Evolutionary conservation across 2,888 invertebrate species (phyloP).

Genomic region (Limenitis camilla): DNA sequence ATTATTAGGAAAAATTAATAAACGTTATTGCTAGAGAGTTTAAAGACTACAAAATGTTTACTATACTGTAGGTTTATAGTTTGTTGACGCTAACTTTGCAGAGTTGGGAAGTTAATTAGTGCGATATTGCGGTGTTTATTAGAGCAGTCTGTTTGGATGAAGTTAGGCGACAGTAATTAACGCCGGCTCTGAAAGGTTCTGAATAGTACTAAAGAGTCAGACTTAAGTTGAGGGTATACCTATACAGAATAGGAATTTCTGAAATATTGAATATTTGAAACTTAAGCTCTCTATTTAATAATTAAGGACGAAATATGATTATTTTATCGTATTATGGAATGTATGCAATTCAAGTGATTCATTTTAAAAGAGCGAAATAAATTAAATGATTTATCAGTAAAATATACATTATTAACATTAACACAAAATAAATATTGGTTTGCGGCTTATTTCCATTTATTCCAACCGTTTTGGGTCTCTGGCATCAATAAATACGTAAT

Average conservation of each 20-base stretch:
- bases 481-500: slow-evolving; percentile 62
- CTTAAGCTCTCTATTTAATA: too few species aligned
- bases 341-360: too few species aligned
- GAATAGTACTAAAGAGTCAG: slow-evolving; percentile 6
- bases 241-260: neutral
- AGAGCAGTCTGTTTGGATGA: slow-evolving; percentile 38
- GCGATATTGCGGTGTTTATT: slow-evolving; percentile 51
- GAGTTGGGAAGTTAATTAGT: slow-evolving; percentile 34
- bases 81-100: slow-evolving; percentile 6
- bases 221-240: neutral
- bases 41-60: neutral
- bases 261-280: neutral
- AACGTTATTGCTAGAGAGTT: too few species aligned
- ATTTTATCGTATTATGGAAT: too few species aligned
- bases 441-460: slow-evolving; percentile 42
- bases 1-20: too few species aligned
- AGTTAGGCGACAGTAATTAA: slow-evolving; percentile 33
- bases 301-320: too few species aligned
- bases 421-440: neutral
- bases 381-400: too few species aligned
- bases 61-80: neutral
- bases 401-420: too few species aligned
- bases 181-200: slow-evolving; percentile 23
- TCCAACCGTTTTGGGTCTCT: slow-evolving; percentile 35
- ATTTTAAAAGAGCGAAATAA: too few species aligned